Conservation (phyloP, 2,113 vertebrate genomes). For the Myotis lucifugus region DNA sequence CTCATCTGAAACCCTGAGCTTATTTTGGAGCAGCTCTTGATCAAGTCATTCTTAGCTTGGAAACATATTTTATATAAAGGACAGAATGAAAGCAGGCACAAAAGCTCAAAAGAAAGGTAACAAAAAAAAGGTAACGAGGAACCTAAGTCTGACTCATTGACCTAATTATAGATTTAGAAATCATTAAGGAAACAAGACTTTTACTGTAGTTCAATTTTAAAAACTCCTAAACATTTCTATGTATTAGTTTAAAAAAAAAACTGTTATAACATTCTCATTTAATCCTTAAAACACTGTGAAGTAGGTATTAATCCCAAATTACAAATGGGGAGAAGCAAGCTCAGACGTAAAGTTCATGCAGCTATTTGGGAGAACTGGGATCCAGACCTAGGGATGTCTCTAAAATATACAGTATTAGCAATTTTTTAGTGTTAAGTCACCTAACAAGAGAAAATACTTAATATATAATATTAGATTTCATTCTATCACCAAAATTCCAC, state of each 20-base stretch:
- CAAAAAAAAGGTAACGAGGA: background rate
- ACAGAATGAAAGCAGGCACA: conserved; percentile 6
- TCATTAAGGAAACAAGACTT: background rate
- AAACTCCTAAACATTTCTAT: background rate
- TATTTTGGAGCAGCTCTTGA: background rate
- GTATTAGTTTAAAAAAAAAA: background rate
- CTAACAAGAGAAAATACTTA: background rate
- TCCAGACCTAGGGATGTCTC: background rate
- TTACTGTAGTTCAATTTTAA: background rate
- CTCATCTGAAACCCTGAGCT: background rate
- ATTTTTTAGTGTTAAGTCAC: background rate
- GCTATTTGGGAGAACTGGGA: background rate
- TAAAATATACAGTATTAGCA: background rate
- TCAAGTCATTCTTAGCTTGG: conserved; percentile 19
- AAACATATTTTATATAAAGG: background rate
- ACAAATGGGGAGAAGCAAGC: background rate
- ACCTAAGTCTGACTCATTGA: background rate
- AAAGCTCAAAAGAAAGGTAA: background rate
- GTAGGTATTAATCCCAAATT: background rate
- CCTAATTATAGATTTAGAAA: background rate
- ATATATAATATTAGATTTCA: background rate
- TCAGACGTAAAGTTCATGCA: background rate
- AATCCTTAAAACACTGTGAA: background rate
- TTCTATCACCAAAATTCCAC: background rate
- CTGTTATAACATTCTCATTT: background rate